A percentile compares a stretch with the other conserved stretches of the same genome.
Conservation (phyloP, 2,113 vertebrate species). For the Austrofundulus limnaeus region DNA sequence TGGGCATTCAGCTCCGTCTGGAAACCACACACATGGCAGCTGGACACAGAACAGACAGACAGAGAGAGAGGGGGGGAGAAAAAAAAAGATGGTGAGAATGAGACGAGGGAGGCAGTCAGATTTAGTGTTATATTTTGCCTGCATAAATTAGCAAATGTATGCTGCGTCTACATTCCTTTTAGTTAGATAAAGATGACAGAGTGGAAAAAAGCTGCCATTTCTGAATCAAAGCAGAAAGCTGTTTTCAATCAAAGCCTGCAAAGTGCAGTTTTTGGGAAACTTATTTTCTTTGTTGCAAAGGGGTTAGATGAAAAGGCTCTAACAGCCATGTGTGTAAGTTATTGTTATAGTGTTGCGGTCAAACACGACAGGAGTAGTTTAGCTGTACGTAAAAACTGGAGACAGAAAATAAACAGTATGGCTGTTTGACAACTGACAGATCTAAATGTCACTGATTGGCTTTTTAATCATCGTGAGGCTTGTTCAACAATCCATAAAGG, state of each 20-base stretch:
- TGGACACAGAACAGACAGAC: conserved; percentile 68
- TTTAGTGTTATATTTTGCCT: conserved; percentile 44
- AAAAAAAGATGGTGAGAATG: conserved; percentile 27
- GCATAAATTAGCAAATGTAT: conserved; percentile 40
- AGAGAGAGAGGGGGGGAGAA: conserved; percentile 29
- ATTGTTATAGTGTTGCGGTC: not conserved
- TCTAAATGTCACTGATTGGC: not conserved
- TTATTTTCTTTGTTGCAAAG: conserved; percentile 2
- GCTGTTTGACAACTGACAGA: not conserved
- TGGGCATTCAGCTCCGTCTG: conserved; percentile 98
- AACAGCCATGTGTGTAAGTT: not conserved
- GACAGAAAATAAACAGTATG: too few species aligned
- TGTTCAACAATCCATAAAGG: not conserved
- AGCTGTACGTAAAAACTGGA: conserved; percentile 2
- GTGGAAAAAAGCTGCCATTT: not conserved
- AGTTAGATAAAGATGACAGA: conserved; percentile 5
- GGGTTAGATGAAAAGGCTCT: not conserved
- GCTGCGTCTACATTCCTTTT: conserved; percentile 16
- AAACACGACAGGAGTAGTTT: not conserved
- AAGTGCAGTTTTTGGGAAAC: conserved; percentile 6
- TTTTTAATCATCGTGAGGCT: not conserved
- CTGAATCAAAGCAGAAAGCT: not conserved
- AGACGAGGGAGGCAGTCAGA: conserved; percentile 25
- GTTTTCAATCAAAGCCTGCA: conserved; percentile 3
- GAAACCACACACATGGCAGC: conserved; percentile 98